Evolutionary conservation across 2,888 invertebrate species (phyloP), one percentile per base, ranked within the genome.

Genomic region (Orchestes rusci): DNA sequence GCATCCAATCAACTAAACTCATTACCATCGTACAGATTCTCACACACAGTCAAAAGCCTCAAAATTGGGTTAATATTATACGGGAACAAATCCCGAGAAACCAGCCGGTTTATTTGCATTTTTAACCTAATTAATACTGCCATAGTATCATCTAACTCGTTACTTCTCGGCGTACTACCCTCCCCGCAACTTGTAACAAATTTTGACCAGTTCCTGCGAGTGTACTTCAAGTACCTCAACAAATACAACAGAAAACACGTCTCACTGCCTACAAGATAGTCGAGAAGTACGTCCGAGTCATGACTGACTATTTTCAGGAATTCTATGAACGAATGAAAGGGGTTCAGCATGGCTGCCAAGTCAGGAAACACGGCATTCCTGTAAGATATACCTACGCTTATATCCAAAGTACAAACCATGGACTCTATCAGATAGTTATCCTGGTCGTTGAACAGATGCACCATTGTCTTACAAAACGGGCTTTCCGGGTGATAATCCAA

Each of bases 381-480:
- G 62, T 86, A 85, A 17, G 85, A 85, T 43, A 91, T 81, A 29
- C 89, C 90, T 16, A 85, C 82, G 1, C 86, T 88, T 33, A 91
- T 89, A 66, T 92, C 91, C 36, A 92, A 68, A 27, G 88, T 87
- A 65, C 91, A 91, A 4, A 92, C 86, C 90, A 92, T 90, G 2
- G 89, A 84, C 71, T 92, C 92, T 45, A 92, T 86, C 56, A 92
- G 70, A 59, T 87, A 88, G 67, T 92, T 92, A 62, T 92, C 91
- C 65, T 92, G 91, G 67, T 92, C 90, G 57, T 85, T 84, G 60
- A 92, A 91, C 44, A 92, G 70, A 65, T 87, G 86, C 45, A 91
- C 85, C 38, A 92, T 75, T 75, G 91, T 86, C 69, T 90, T 89
- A 1, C 89, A 87, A 54, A 91, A 80, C 15, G 86, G 83, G 52